These are phyloP conservation scores for Pseudolaguvia tuberculata DNA, from an alignment of 2,113 vertebrate genomes.

Conservation along the genomic window DNA sequence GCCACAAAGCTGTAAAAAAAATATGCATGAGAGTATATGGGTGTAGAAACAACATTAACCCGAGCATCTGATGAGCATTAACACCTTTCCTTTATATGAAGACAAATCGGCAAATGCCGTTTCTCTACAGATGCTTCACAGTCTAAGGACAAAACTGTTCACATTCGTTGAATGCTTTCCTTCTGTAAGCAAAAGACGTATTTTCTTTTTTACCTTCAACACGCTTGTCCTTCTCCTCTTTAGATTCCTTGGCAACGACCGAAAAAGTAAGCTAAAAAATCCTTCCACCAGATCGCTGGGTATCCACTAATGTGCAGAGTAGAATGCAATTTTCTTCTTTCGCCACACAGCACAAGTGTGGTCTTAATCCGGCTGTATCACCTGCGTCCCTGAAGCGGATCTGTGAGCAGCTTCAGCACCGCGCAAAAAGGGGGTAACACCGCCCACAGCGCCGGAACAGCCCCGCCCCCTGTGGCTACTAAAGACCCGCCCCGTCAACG, in stretches of 20 bases:
- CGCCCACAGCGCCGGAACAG: conserved; percentile 42
- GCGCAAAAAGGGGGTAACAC: conserved; percentile 44
- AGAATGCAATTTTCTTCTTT: conserved; percentile 52
- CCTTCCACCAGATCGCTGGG: conserved; percentile 43
- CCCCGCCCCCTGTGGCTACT: neutral
- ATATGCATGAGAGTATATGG: no score
- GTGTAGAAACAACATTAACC: neutral
- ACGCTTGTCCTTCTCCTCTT: conserved; percentile 3
- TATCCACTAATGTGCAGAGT: conserved; percentile 57
- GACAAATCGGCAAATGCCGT: neutral
- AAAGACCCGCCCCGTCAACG: neutral
- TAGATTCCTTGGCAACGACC: neutral
- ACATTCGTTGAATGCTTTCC: neutral
- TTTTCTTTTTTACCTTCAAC: conserved; percentile 1
- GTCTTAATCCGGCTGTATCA: conserved; percentile 64
- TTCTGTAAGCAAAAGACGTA: neutral
- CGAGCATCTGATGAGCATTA: neutral
- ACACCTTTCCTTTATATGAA: conserved; percentile 1
- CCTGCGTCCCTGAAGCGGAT: conserved; percentile 59
- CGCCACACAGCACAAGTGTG: conserved; percentile 65
- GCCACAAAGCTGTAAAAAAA: neutral
- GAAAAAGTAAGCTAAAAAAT: conserved; percentile 62
- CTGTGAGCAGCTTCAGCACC: conserved; percentile 50
- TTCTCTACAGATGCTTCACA: neutral
- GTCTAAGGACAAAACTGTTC: neutral